Conservation (phyloP, 2,113 vertebrate genomes). For the Chrysemys picta region DNA sequence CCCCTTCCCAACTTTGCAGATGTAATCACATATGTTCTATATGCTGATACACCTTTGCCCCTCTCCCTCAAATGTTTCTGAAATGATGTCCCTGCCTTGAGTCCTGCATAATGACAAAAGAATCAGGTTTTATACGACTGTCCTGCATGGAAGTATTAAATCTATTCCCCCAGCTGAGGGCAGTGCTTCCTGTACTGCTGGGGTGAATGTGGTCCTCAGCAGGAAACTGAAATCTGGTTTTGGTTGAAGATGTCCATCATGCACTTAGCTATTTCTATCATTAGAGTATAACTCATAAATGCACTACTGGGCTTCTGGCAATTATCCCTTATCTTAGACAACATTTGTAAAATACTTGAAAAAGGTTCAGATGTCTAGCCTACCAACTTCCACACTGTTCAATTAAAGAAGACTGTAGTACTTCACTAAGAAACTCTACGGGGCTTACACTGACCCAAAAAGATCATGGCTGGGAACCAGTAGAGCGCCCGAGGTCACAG, state of each 20-base stretch:
- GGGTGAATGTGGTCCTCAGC: background rate
- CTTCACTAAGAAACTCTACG: background rate
- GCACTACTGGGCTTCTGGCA: background rate
- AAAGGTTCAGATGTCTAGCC: background rate
- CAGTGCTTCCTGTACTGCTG: background rate
- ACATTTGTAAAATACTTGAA: conserved; percentile 2
- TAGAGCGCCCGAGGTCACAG: background rate
- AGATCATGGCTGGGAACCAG: background rate
- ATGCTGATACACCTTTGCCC: background rate
- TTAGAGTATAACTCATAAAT: background rate
- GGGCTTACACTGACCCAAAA: background rate
- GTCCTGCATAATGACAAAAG: background rate
- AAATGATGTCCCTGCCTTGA: background rate
- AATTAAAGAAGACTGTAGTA: background rate
- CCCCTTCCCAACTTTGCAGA: background rate
- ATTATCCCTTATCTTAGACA: background rate
- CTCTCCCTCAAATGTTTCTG: background rate
- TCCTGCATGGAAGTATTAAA: background rate
- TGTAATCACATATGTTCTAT: background rate
- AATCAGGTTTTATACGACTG: background rate
- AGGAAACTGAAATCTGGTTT: background rate
- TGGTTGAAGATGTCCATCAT: background rate
- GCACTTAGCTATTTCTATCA: background rate
- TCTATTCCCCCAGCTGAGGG: background rate
- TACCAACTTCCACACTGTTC: background rate